phyloP scores from a whole-genome alignment of 2,113 vertebrate genomes.

The Lanius ludovicianus region DNA sequence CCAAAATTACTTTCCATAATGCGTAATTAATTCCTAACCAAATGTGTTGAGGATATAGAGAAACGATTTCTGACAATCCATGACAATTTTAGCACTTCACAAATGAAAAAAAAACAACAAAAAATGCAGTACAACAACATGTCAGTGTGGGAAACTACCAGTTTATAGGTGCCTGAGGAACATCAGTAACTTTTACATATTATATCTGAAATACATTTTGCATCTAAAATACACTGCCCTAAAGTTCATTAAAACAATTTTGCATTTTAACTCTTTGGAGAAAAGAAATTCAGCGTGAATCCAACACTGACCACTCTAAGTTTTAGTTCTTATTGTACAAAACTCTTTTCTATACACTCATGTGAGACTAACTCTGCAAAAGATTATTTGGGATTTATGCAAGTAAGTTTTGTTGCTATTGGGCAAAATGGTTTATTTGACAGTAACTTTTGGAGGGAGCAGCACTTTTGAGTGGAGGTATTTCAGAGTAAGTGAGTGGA shows the following conservation, averaged over 20 bases:
- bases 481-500: neutral
- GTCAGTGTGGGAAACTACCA: neutral
- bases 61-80: neutral
- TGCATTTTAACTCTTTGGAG: neutral
- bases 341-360: neutral
- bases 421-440: neutral
- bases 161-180: neutral
- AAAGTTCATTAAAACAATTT: neutral
- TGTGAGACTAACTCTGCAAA: neutral
- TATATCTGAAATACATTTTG: neutral
- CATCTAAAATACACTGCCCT: neutral
- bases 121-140: neutral
- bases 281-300: neutral
- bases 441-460: neutral
- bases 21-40: neutral
- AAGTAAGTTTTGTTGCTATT: neutral
- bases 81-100: neutral
- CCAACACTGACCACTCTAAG: accelerated
- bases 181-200: neutral
- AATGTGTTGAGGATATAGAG: neutral
- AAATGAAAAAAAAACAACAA: neutral
- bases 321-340: neutral
- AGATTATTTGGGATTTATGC: neutral
- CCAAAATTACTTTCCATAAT: neutral
- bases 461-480: neutral